Evolutionary conservation across 2,113 vertebrate genomes (phyloP).

Genomic region (Numenius arquata): DNA sequence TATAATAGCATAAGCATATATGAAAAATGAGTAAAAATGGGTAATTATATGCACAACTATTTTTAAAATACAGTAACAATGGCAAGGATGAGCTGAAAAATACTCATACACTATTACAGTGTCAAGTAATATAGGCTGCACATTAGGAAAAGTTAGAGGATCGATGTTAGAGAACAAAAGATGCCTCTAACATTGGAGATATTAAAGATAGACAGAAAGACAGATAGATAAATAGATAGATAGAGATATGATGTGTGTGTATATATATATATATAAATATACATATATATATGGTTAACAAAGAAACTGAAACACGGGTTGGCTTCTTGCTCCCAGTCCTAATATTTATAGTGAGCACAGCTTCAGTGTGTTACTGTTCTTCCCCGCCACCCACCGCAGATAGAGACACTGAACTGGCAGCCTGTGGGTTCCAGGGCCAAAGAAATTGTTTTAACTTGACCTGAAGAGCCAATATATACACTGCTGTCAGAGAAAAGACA

Average conservation of each 20-base stretch:
- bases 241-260: background rate
- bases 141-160: background rate
- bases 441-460: background rate
- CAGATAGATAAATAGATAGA: rapidly evolving
- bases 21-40: background rate
- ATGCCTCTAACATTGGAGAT: background rate
- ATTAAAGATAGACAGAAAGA: background rate
- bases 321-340: background rate
- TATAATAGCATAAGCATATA: conserved; percentile 6
- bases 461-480: background rate
- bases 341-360: background rate
- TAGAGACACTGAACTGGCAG: background rate
- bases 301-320: background rate
- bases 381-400: background rate
- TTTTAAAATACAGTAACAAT: conserved; percentile 26
- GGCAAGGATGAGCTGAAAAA: background rate
- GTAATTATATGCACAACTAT: conserved; percentile 49
- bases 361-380: background rate
- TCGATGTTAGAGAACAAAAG: background rate
- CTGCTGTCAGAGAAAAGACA: background rate
- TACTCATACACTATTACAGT: background rate
- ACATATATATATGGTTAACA: background rate
- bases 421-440: background rate
- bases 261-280: too few relatives aligned
- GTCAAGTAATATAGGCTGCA: background rate